Percentiles rank a stretch among this genome's conserved stretches.
These are phyloP conservation scores for Microctonus hyperodae DNA, from an alignment of 2,888 invertebrate species.

Conservation along the genomic window DNA sequence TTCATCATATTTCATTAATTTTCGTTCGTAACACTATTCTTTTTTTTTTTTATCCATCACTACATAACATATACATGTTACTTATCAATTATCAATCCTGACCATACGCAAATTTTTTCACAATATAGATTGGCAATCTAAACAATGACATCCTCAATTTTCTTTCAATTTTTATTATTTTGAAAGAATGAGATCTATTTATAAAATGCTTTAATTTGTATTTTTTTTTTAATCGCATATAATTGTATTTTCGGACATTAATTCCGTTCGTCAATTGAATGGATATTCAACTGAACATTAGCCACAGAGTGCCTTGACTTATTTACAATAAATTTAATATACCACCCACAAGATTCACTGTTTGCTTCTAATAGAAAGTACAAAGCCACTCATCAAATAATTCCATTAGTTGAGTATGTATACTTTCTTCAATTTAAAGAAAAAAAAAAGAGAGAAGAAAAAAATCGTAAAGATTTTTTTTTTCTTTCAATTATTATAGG, in stretches of 20 bases:
- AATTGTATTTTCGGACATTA: no score
- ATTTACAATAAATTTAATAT: constrained; percentile 13
- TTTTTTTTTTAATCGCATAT: background rate
- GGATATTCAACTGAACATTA: background rate
- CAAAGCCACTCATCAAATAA: constrained; percentile 20
- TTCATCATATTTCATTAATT: constrained; percentile 13
- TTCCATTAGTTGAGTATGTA: constrained; percentile 1
- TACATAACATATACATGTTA: background rate
- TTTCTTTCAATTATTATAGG: constrained; percentile 39
- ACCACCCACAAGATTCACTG: background rate
- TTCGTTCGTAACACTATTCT: constrained; percentile 17
- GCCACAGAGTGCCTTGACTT: constrained; percentile 2
- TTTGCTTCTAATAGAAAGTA: constrained; percentile 14
- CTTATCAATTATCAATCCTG: background rate
- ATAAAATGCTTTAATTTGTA: constrained; percentile 1
- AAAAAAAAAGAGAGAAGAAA: background rate
- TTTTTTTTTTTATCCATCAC: constrained; percentile 21
- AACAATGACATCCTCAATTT: background rate
- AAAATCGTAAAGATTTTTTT: background rate
- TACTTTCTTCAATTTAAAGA: background rate
- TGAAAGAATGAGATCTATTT: constrained; percentile 8
- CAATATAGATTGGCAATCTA: background rate
- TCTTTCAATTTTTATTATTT: background rate
- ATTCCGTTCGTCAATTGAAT: no score
- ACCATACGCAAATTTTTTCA: constrained; percentile 8